phyloP scores from a whole-genome alignment of 92 coral and sea anemone species.

The Zoanthus sansibaricus region DNA sequence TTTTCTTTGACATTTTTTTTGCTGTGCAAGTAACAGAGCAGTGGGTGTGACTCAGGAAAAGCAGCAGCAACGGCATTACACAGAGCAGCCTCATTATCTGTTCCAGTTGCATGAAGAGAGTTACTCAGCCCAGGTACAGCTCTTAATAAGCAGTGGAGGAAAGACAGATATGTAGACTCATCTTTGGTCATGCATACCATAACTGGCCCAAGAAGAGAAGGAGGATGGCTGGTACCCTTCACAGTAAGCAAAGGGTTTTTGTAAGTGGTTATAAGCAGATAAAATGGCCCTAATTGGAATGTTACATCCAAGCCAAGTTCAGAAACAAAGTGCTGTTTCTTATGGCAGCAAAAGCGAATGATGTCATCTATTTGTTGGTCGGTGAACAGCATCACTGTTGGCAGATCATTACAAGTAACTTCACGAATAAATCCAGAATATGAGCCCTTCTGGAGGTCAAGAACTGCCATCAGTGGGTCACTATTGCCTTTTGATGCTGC shows the following conservation, averaged over 20 bases:
- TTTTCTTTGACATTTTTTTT: slow-evolving; percentile 59
- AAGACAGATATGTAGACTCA: slow-evolving; percentile 47
- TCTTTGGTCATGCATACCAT: slow-evolving; percentile 71
- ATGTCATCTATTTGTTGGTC: slow-evolving; percentile 72
- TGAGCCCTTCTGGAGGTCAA: slow-evolving; percentile 68
- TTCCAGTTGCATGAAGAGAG: slow-evolving; percentile 58
- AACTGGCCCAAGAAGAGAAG: slow-evolving; percentile 60
- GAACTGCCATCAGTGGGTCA: slow-evolving; percentile 68
- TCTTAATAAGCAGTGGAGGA: slow-evolving; percentile 47
- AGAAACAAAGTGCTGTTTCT: slow-evolving; percentile 51
- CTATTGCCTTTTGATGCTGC: slow-evolving; percentile 25
- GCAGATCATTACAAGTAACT: slow-evolving; percentile 71
- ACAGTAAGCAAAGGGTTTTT: slow-evolving; percentile 56
- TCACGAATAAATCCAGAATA: slow-evolving; percentile 68
- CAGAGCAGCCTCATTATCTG: slow-evolving; percentile 60
- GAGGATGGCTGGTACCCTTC: slow-evolving; percentile 33
- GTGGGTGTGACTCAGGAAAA: slow-evolving; percentile 35
- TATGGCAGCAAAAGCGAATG: slow-evolving; percentile 46
- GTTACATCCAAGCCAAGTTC: slow-evolving; percentile 80
- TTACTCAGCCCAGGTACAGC: slow-evolving; percentile 53
- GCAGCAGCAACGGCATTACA: slow-evolving; percentile 55
- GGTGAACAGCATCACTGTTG: slow-evolving; percentile 70
- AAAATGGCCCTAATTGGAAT: slow-evolving; percentile 80
- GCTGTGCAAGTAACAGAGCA: slow-evolving; percentile 62
- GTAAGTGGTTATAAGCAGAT: slow-evolving; percentile 72